phyloP scores from a whole-genome alignment of 1,140 invertebrate species.

The Onthophagus taurus region DNA sequence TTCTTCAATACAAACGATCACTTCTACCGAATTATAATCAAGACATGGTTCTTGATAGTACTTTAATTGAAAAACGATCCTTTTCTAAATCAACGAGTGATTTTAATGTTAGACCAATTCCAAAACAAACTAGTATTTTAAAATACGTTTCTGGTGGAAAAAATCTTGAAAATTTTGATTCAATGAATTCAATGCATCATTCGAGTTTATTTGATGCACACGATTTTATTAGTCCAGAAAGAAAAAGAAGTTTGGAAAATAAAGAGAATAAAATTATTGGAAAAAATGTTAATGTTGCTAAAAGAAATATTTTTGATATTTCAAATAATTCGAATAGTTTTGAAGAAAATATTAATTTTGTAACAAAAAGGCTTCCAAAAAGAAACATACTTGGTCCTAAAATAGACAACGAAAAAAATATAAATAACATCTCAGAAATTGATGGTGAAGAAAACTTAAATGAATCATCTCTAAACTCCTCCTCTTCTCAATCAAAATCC shows the following conservation, averaged over 20 bases:
- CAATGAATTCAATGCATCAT: background rate
- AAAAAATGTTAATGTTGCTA: no score
- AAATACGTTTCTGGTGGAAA: conserved; percentile 1
- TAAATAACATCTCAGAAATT: no score
- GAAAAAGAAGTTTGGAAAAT: background rate
- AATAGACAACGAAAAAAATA: no score
- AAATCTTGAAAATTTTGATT: no score
- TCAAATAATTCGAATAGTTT: no score
- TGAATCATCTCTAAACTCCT: no score
- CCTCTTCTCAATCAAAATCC: no score
- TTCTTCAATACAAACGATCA: conserved; percentile 8
- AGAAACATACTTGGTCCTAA: no score
- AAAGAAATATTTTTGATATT: no score
- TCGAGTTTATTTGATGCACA: background rate
- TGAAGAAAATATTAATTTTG: no score
- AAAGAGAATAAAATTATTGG: background rate
- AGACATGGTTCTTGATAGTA: conserved; percentile 9
- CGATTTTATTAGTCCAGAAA: background rate
- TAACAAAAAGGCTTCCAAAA: no score
- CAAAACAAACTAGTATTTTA: conserved; percentile 6
- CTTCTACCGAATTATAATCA: conserved; percentile 10
- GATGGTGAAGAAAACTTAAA: no score
- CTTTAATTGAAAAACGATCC: background rate
- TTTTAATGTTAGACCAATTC: background rate
- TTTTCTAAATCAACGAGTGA: background rate